Percentiles rank a stretch among this genome's conserved stretches.
These are phyloP conservation scores for pig (Sus scrofa) DNA, from an alignment of 2,113 vertebrate species.

Conservation along the genomic window T2T-Sscrofa CM000813.6:112368001-112368500, in stretches of 20 bases:
- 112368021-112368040: no score
- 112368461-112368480: not conserved
- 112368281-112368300: not conserved
- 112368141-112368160: no score
- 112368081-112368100: no score
- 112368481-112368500: not conserved
- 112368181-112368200: not conserved
- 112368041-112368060: no score
- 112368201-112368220: not conserved
- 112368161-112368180: not conserved
- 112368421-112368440: not conserved
- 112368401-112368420: not conserved
- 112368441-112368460: not conserved
- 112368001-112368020: no score
- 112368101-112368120: no score
- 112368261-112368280: not conserved
- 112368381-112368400: not conserved
- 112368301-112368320: not conserved
- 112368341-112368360: conserved; percentile 5
- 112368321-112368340: not conserved
- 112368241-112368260: not conserved
- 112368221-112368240: not conserved
- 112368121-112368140: no score
- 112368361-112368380: not conserved
- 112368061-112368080: no score